Conservation (phyloP, 2,113 vertebrate species). For the Acinonyx jubatus region DNA sequence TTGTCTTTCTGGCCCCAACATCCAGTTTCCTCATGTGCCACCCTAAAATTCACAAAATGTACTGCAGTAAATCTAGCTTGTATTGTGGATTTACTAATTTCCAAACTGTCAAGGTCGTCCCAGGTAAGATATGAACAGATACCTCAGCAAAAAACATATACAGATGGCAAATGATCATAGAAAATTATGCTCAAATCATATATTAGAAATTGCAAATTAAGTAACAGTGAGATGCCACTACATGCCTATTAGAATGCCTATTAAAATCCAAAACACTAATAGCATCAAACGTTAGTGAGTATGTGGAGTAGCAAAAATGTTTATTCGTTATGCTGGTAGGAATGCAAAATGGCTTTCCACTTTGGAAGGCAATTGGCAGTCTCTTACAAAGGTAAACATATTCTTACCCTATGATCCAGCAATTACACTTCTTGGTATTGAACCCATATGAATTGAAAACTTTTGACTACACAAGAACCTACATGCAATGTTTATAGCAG, state of each 20-base stretch:
- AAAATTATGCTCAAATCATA: neutral
- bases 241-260: neutral
- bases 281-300: neutral
- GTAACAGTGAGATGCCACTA: neutral
- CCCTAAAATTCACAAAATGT: neutral
- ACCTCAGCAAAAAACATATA: neutral
- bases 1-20: neutral
- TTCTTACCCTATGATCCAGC: neutral
- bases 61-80: neutral
- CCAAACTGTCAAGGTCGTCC: neutral
- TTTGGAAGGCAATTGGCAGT: neutral
- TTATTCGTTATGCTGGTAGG: neutral
- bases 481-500: neutral
- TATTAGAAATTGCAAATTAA: neutral
- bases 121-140: neutral
- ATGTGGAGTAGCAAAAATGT: neutral
- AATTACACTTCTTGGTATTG: neutral
- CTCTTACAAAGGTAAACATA: neutral
- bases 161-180: neutral
- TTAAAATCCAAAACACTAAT: neutral
- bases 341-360: neutral
- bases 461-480: neutral
- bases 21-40: neutral
- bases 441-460: neutral
- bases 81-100: neutral